Percentiles rank a stretch among this genome's conserved stretches.
Conservation (phyloP, 2,797 vertebrate genomes). For the Petrocephalus sullivani region DNA sequence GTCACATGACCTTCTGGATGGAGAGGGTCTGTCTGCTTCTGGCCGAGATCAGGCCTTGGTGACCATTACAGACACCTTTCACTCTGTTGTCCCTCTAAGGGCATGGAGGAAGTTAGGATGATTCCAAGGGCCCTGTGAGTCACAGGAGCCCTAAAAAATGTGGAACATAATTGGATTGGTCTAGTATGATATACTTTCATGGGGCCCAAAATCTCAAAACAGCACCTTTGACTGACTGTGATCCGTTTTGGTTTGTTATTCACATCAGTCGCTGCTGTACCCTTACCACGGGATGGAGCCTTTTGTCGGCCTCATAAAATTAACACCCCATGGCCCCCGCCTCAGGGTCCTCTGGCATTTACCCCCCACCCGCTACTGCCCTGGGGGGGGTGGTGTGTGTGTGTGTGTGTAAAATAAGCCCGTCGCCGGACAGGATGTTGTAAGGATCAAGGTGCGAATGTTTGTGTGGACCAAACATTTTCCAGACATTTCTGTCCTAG, state of each 20-base stretch:
- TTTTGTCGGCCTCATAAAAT: constrained; percentile 43
- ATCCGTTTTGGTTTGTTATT: constrained; percentile 43
- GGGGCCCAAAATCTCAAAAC: neutral
- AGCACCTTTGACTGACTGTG: neutral
- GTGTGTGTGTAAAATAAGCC: constrained; percentile 27
- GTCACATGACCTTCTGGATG: neutral
- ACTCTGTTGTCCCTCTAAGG: neutral
- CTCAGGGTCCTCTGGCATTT: constrained; percentile 27
- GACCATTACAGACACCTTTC: neutral
- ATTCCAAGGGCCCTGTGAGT: neutral
- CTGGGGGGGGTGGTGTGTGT: neutral
- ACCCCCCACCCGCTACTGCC: constrained; percentile 16
- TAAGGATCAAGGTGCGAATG: constrained; percentile 18
- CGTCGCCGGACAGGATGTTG: constrained; percentile 18
- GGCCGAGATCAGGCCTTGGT: neutral
- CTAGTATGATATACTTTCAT: neutral
- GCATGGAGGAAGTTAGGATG: neutral
- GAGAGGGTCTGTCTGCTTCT: neutral
- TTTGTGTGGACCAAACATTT: constrained; percentile 19
- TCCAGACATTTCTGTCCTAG: neutral
- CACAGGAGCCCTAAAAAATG: neutral
- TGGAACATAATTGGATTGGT: neutral
- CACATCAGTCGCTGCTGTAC: constrained; percentile 34
- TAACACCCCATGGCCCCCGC: constrained; percentile 33
- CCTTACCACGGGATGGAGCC: constrained; percentile 39